Conservation (phyloP, 2,113 vertebrate species). For the Mobula hypostoma region DNA sequence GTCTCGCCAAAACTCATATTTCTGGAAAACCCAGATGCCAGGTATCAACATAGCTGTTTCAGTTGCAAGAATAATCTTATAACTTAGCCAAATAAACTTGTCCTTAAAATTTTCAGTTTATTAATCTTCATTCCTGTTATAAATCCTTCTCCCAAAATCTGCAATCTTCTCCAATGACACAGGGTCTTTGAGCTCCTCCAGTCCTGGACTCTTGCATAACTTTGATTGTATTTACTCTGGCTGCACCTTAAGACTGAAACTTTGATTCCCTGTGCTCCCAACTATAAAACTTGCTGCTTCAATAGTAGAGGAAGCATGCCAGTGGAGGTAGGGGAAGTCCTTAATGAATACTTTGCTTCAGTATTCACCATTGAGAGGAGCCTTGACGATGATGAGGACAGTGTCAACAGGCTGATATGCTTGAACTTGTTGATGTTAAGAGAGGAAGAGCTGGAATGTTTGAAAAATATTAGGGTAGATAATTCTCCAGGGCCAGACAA, state of each 20-base stretch:
- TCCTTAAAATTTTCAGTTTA: neutral
- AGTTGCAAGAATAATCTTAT: neutral
- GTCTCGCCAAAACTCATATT: neutral
- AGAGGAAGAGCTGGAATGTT: too few species aligned
- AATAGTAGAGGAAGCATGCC: neutral
- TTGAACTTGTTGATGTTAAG: too few species aligned
- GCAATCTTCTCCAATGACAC: neutral
- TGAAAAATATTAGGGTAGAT: too few species aligned
- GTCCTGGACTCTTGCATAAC: neutral
- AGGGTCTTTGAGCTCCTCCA: too few species aligned
- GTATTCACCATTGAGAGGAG: too few species aligned
- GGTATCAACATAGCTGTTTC: neutral
- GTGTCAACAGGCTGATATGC: too few species aligned
- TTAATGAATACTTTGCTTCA: too few species aligned
- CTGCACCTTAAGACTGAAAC: too few species aligned
- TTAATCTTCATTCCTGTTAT: neutral
- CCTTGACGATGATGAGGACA: too few species aligned
- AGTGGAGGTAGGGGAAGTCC: too few species aligned
- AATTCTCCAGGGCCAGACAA: too few species aligned
- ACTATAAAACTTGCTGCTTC: neutral
- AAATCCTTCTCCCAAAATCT: neutral
- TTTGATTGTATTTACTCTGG: neutral
- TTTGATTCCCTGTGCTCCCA: neutral
- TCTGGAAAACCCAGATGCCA: neutral
- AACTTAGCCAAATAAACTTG: neutral